Evolutionary conservation across 2,888 invertebrate genomes (phyloP).

Genomic region (Marasmarcha lunaedactyla): DNA sequence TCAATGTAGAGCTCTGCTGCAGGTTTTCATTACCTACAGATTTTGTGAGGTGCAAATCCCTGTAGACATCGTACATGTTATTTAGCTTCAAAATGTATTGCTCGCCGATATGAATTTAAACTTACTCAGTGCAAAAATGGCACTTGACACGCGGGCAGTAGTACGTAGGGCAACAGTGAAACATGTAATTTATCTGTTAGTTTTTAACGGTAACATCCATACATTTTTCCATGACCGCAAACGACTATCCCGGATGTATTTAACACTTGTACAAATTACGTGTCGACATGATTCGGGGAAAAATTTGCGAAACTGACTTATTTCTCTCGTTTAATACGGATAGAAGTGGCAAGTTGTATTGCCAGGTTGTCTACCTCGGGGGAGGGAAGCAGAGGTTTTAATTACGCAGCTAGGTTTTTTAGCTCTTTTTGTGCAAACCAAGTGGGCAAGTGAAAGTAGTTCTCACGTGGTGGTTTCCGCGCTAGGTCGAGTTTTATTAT

Average conservation of each 20-base stretch:
- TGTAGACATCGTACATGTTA: constrained; percentile 26
- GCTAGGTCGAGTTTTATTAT: too few relatives aligned
- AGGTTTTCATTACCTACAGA: constrained; percentile 34
- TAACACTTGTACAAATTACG: constrained; percentile 36
- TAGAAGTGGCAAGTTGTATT: not conserved
- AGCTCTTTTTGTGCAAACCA: too few relatives aligned
- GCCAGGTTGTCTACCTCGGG: constrained; percentile 3
- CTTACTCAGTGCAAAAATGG: not conserved
- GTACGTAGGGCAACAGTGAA: constrained; percentile 14
- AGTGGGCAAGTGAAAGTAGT: too few relatives aligned
- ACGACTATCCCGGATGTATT: constrained; percentile 28
- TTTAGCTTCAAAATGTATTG: constrained; percentile 30
- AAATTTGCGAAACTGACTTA: constrained; percentile 33
- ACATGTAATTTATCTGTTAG: not conserved
- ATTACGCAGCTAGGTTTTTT: not conserved
- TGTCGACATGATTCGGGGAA: constrained; percentile 28
- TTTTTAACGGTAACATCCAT: constrained; percentile 35
- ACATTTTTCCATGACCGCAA: constrained; percentile 28
- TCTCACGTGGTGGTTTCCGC: too few relatives aligned
- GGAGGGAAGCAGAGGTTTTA: not conserved
- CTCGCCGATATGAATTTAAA: constrained; percentile 16
- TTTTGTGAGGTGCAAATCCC: constrained; percentile 36
- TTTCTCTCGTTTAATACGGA: constrained; percentile 8
- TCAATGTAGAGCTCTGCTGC: constrained; percentile 1
- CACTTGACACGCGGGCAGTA: constrained; percentile 10